Base-by-base conservation (phyloP, 1,140 invertebrate species). In the Grapholita molesta region DNA sequence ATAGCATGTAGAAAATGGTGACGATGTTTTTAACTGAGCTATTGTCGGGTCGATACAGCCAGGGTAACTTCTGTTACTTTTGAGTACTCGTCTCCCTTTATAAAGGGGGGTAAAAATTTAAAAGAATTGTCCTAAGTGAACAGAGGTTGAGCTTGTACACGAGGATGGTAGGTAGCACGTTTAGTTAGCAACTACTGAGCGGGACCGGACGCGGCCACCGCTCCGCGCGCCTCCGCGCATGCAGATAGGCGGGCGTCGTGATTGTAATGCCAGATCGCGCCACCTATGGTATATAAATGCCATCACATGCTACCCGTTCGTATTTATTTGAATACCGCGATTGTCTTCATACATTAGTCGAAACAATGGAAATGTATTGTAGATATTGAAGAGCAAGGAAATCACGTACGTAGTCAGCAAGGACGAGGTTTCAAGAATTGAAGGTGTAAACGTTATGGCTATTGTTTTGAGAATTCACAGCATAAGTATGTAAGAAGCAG, bases 261-360 rank as follows among this genome's bases (percentile, higher is more conserved):
- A 85, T 90, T 85, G 82, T 80, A 78, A 90, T 90, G 80, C 86
- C 77, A 84, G 85, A 85, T 75, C 79, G 72, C 67, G 64, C 77
- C 81, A 68, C 67, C 78, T 88, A 84, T 85, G 86, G 88, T 86
- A 89, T 86, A 89, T 86, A 89, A 90, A 90, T 90, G 82, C 88
- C 88, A 84, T 87, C 77, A 79, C 82, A 82, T 79, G 74, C 74
- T 75, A 73, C 70, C 74, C 74, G 73, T 73, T 76, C 77, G 78
- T 83, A 88, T 88, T 90, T 85, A 75, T 74, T 74, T 70, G 78
- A 83, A 84, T 84, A 84, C 76, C 75, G 79, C 83, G 77, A 88
- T 84, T 83, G 82, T 86, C 71, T 83, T 83, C 81, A 84, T 85
- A 87, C 82, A 78, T 69, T 69, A 71, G 66, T 80, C 76, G 76